Evolutionary conservation across 2,113 vertebrate species (phyloP), one percentile per base, ranked within the genome.

Genomic region (Ursus arctos): DNA sequence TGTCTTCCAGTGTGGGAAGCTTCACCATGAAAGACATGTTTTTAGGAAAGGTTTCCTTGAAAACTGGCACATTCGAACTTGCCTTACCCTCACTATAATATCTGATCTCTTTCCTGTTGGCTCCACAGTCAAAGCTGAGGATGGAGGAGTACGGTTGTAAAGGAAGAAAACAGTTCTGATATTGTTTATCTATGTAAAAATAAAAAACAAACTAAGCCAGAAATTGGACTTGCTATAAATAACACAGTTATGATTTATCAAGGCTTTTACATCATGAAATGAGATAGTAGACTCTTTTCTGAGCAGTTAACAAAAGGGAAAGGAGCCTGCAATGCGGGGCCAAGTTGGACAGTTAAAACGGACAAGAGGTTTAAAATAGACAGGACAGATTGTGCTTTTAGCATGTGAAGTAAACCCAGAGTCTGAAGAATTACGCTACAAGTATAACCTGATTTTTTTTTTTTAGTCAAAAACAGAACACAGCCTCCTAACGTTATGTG

Each of bases 361-460:
- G n/a, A 77, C 10, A 59, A 82, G 47, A 76, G 80, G 24, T 96
- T 88, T 85, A 88, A 63, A 92, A 71, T 40, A 69, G 47, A 36
- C n/a, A 67, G 55, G 28, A 59, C 84, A 47, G 79, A 65, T 43
- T 77, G 18, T 61, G 28, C 19, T 36, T 57, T 93, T 33, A 86
- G 59, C 53, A 67, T 47, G 81, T 55, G 55, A 36, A 94, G 22
- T 80, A 61, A 91, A 93, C 61, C 31, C 53, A 49, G 43, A 53
- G 2, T 43, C 67, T 96, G 69, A 88, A 92, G 33, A 96, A 82
- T 88, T 71, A 97, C 5, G 16, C 67, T 88, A 71, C 43, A 90
- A 67, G 49, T 7, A 4, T 16, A 88, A 69, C 16, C 36, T 67
- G 36, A 59, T 28, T 53, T 49, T 65, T 92, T 74, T 85, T 74